Evolutionary conservation across 2,113 vertebrate genomes (phyloP), one percentile per base, ranked within the genome.

Genomic region (Argyrosomus japonicus): DNA sequence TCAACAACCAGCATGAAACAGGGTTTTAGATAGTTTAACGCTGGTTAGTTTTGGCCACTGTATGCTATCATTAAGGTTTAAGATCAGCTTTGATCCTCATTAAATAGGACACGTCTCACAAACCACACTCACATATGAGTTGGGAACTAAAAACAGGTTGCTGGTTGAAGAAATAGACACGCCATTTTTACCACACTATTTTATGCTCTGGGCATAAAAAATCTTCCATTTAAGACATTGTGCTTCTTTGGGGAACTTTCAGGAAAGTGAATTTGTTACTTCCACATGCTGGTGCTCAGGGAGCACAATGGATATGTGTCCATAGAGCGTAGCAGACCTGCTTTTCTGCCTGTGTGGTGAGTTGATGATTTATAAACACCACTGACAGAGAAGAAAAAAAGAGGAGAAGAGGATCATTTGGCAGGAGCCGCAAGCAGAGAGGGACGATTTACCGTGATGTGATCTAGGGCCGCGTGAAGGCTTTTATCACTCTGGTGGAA

Each of bases 361-460:
- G 63, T 89, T 85, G 84, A 80, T 84, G 84, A 91, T 89, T 90
- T 87, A 77, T 82, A 73, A 84, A 84, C 58, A 60, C 45, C 77
- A 63, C 82, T 75, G 68, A 84, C 71, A 36, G 73, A 77, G 75
- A 79, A 83, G 86, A 89, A 62, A 69, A 76, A 75, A 77, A 63
- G 53, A 75, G 58, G 77, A 68, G 6, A 84, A 79, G 68, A 81
- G 19, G 77, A 81, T 21, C 13, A 12, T 57, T 82, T 90, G 88
- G 84, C 82, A 83, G 58, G 29, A 77, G 83, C 61, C 32, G 53
- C 21, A n/a, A 36, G 65, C 69, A 61, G 25, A 85, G 40, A 58
- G 47, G 62, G 75, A 81, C 60, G 63, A 76, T 90, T 90, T 86
- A 90, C 68, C 47, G 67, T 61, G 57, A 63, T 73, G 60, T 85